Conservation (phyloP, 2,888 invertebrate genomes). For the Drosophila pullipes region DNA sequence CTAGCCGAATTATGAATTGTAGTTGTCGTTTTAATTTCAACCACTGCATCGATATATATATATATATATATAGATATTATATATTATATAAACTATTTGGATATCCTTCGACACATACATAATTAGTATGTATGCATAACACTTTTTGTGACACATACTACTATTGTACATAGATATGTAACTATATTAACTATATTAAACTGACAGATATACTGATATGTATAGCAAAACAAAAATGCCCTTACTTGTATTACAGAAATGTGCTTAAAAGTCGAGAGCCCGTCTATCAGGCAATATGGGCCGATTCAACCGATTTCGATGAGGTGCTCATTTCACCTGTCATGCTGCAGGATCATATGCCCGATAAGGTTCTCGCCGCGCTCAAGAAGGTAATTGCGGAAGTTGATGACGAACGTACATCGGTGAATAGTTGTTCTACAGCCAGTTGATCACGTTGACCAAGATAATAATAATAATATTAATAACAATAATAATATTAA, state of each 20-base stretch:
- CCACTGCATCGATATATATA: conserved; percentile 7
- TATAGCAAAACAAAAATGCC: conserved; percentile 28
- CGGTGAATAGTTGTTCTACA: conserved; percentile 75
- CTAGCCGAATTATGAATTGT: conserved; percentile 28
- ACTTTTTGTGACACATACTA: conserved; percentile 1
- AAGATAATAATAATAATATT: conserved; percentile 1
- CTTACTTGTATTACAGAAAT: conserved; percentile 86
- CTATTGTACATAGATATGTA: neutral
- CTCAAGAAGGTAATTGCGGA: conserved; percentile 91
- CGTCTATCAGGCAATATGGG: conserved; percentile 95
- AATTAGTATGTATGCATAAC: conserved; percentile 2
- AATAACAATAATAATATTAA: conserved; percentile 4
- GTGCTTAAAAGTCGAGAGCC: conserved; percentile 90
- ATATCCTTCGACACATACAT: neutral
- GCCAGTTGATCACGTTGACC: conserved; percentile 64
- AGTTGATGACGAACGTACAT: conserved; percentile 76
- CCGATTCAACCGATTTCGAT: conserved; percentile 93
- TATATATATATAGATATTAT: neutral
- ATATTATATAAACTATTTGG: neutral
- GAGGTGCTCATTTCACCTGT: conserved; percentile 95
- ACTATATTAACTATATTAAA: neutral
- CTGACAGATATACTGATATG: conserved; percentile 16
- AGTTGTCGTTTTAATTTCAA: conserved; percentile 19
- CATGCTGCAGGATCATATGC: conserved; percentile 97
- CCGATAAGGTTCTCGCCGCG: conserved; percentile 93